Percentiles rank a stretch among this genome's conserved stretches.
These are phyloP conservation scores for Tigriopus californicus DNA, from an alignment of 2,888 invertebrate species.

Conservation along the genomic window DNA sequence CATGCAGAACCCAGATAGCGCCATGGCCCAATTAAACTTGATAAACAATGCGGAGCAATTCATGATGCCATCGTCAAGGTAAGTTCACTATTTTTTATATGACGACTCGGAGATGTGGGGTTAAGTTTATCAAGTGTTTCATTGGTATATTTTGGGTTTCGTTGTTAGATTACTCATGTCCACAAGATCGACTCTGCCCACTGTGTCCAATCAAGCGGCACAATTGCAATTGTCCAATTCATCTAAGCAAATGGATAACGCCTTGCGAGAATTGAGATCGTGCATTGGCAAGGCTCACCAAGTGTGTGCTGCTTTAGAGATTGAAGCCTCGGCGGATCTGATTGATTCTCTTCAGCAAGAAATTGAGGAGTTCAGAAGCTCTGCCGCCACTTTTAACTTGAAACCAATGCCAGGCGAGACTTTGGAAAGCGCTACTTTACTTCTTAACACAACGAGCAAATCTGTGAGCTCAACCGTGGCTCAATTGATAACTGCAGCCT, in stretches of 20 bases:
- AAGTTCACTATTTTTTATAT: not conserved
- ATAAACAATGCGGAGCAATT: slow-evolving; percentile 61
- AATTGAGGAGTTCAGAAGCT: slow-evolving; percentile 54
- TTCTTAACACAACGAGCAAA: slow-evolving; percentile 44
- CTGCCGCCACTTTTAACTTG: slow-evolving; percentile 48
- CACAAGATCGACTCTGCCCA: slow-evolving; percentile 60
- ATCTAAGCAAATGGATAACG: slow-evolving; percentile 45
- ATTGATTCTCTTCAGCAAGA: slow-evolving; percentile 60
- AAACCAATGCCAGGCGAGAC: slow-evolving; percentile 70
- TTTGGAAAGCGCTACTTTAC: slow-evolving; percentile 38
- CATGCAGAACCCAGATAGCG: slow-evolving; percentile 45
- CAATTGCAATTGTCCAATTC: slow-evolving; percentile 51
- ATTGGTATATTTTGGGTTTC: not conserved
- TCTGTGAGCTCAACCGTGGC: slow-evolving; percentile 64
- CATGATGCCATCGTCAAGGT: slow-evolving; percentile 40
- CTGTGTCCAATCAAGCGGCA: slow-evolving; percentile 53
- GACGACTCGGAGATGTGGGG: not conserved
- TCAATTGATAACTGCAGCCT: slow-evolving; percentile 63
- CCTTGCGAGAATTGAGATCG: slow-evolving; percentile 42
- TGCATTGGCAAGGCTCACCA: slow-evolving; percentile 38
- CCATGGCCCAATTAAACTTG: slow-evolving; percentile 54
- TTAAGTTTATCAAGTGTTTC: too few relatives aligned
- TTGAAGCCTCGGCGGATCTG: slow-evolving; percentile 61
- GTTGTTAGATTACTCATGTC: slow-evolving; percentile 44
- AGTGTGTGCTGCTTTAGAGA: slow-evolving; percentile 54